phyloP scores from a whole-genome alignment of 2,888 invertebrate species.

The Erynnis tages region DNA sequence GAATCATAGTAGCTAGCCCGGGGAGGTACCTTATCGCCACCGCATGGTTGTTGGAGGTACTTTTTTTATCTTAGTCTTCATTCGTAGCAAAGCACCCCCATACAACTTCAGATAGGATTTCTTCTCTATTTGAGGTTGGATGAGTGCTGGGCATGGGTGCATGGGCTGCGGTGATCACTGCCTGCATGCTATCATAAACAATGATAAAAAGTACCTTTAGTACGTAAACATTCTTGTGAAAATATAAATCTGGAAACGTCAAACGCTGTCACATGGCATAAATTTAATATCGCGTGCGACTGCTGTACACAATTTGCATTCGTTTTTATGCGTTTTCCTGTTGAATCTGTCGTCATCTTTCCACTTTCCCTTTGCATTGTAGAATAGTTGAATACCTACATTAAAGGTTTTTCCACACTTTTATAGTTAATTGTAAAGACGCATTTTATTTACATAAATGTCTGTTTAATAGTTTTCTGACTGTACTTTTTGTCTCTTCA shows the following conservation, averaged over 20 bases:
- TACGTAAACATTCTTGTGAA: background rate
- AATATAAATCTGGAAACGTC: background rate
- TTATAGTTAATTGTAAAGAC: background rate
- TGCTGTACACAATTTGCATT: constrained; percentile 9
- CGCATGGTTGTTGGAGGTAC: no score
- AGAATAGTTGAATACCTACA: constrained; percentile 5
- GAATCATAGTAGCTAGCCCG: no score
- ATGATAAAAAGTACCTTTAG: no score
- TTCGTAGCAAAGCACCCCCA: no score
- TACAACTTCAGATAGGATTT: no score
- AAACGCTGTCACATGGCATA: background rate
- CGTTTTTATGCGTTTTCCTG: constrained; percentile 16
- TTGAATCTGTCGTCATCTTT: constrained; percentile 9
- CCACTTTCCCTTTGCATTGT: constrained; percentile 16
- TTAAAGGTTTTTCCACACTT: background rate
- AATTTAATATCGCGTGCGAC: constrained; percentile 7
- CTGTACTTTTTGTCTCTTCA: no score
- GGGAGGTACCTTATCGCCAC: no score
- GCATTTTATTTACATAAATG: background rate
- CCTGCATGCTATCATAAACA: no score
- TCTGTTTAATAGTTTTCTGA: background rate
- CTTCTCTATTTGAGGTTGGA: no score
- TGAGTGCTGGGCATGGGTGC: no score
- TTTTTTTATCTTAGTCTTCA: no score
- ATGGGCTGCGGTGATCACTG: no score